Evolutionary conservation across 2,888 invertebrate genomes (phyloP).

Genomic region (Stictocephala bisonia): DNA sequence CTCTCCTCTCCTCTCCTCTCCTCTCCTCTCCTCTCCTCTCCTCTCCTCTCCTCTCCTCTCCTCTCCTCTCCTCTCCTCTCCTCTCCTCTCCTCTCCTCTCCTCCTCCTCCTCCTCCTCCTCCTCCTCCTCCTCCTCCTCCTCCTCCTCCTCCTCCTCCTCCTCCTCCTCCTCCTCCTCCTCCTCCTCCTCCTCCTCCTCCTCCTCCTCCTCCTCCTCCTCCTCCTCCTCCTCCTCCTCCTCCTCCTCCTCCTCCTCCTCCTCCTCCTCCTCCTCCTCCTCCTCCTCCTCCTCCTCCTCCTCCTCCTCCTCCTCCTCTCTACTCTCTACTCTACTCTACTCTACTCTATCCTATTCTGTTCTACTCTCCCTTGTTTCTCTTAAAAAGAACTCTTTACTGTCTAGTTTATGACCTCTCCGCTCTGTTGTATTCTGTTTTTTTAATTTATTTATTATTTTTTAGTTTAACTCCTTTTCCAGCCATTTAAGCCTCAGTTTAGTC

Average conservation of each 20-base stretch:
- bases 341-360: too few species aligned
- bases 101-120: not conserved
- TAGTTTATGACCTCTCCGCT: not conserved
- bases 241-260: not conserved
- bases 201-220: not conserved
- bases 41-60: not conserved
- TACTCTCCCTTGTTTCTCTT: not conserved
- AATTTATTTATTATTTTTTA: not conserved
- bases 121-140: not conserved
- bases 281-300: conserved; percentile 5
- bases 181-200: not conserved
- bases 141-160: not conserved
- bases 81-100: not conserved
- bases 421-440: not conserved
- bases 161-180: not conserved
- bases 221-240: not conserved
- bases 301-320: not conserved
- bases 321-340: not conserved
- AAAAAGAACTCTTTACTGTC: not conserved
- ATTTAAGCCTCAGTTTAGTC: too few species aligned
- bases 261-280: not conserved
- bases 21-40: not conserved
- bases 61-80: not conserved
- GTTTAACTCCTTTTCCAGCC: not conserved
- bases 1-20: not conserved